phyloP scores from a whole-genome alignment of 2,888 invertebrate species.

The Tipula vernalis region DNA sequence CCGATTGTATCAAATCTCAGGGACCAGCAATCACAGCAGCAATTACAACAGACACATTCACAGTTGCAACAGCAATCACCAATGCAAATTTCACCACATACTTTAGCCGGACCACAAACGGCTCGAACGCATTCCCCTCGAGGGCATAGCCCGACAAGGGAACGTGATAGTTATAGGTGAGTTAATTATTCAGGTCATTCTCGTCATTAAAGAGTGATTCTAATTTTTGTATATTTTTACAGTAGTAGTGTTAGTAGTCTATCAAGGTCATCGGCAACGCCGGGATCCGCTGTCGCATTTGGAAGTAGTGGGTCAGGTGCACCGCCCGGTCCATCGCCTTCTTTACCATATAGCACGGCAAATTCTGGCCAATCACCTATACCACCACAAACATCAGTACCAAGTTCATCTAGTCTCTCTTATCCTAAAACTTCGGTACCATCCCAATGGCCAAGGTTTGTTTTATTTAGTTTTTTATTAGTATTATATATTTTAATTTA shows the following conservation, averaged over 20 bases:
- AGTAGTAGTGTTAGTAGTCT: slow-evolving; percentile 76
- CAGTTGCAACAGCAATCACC: slow-evolving; percentile 15
- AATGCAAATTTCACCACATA: slow-evolving; percentile 22
- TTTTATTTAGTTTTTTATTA: background rate
- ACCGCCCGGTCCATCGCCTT: slow-evolving; percentile 27
- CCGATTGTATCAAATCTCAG: slow-evolving; percentile 18
- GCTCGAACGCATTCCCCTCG: slow-evolving; percentile 55
- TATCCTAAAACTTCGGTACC: slow-evolving; percentile 25
- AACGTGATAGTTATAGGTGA: slow-evolving; percentile 78
- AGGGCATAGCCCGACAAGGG: slow-evolving; percentile 64
- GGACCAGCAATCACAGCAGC: slow-evolving; percentile 21
- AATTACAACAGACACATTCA: slow-evolving; percentile 18
- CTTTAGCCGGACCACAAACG: slow-evolving; percentile 24
- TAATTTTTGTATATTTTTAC: slow-evolving; percentile 22
- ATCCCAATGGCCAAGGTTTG: slow-evolving; percentile 30
- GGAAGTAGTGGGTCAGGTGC: slow-evolving; percentile 17
- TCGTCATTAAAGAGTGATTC: background rate
- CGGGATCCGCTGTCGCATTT: slow-evolving; percentile 21
- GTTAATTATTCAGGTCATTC: background rate
- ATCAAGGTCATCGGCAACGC: slow-evolving; percentile 48
- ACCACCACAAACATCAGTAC: slow-evolving; percentile 20
- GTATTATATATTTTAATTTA: slow-evolving; percentile 6
- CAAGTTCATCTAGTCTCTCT: slow-evolving; percentile 25
- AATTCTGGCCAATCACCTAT: slow-evolving; percentile 32
- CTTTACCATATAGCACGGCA: slow-evolving; percentile 29